phyloP scores from a whole-genome alignment of 2,113 vertebrate species.

The Geothlypis trichas region DNA sequence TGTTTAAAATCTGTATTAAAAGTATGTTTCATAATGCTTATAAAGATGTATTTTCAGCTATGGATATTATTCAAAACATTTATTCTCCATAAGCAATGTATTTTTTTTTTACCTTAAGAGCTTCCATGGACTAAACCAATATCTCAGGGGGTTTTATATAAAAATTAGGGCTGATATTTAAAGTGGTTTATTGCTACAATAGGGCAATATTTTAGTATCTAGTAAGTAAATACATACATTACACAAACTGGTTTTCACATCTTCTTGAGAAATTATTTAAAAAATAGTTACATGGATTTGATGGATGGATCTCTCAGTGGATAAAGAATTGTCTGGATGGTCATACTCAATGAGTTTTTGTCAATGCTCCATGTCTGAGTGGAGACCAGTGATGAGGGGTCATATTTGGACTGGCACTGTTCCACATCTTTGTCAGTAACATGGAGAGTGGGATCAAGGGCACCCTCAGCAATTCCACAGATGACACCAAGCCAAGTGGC shows the following conservation, averaged over 20 bases:
- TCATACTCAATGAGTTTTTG: neutral
- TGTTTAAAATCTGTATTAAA: neutral
- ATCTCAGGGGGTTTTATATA: neutral
- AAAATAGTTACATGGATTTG: neutral
- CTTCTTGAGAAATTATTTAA: neutral
- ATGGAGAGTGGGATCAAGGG: rapidly evolving
- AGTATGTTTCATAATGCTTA: neutral
- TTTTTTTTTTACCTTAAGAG: neutral
- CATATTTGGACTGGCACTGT: neutral
- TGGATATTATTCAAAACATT: neutral
- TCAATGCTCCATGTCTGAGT: neutral
- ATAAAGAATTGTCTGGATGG: neutral
- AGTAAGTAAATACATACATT: neutral
- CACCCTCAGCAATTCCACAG: rapidly evolving
- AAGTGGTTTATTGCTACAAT: neutral
- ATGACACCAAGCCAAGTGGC: neutral
- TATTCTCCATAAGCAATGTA: neutral
- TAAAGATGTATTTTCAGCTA: neutral
- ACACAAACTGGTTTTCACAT: neutral
- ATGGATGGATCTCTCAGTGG: neutral
- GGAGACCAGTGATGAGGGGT: too few species aligned
- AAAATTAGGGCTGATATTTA: neutral
- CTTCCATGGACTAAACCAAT: neutral
- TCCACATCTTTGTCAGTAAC: rapidly evolving
- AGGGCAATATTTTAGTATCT: neutral